Conservation (phyloP, 2,888 invertebrate genomes). For the Ernsta delagoae region DNA sequence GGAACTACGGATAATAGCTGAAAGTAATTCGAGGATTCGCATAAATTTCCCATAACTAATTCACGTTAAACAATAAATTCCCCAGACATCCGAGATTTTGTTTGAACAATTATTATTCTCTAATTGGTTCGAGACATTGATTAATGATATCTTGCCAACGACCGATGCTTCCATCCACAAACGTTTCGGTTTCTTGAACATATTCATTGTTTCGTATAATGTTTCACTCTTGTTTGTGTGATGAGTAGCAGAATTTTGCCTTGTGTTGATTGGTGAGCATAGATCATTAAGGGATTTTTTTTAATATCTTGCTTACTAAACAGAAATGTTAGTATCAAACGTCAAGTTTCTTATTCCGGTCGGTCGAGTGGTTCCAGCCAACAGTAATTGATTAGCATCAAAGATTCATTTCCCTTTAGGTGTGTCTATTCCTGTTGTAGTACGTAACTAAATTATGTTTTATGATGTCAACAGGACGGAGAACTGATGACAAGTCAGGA, state of each 20-base stretch:
- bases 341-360: too few relatives aligned
- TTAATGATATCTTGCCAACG: conserved; percentile 48
- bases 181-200: conserved; percentile 56
- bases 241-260: conserved; percentile 37
- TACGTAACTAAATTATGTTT: background rate
- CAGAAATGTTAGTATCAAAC: too few relatives aligned
- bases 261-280: background rate
- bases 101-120: conserved; percentile 53
- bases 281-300: background rate
- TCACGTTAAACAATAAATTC: conserved; percentile 48
- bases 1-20: conserved; percentile 40
- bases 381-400: too few relatives aligned
- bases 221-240: conserved; percentile 40
- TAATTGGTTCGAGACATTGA: conserved; percentile 60
- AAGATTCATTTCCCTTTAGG: too few relatives aligned
- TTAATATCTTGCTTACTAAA: background rate
- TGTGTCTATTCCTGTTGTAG: too few relatives aligned
- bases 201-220: conserved; percentile 54
- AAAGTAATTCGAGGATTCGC: conserved; percentile 43
- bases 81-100: conserved; percentile 48
- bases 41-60: conserved; percentile 43
- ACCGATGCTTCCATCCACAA: conserved; percentile 51
- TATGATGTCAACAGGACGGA: background rate
- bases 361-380: too few relatives aligned
- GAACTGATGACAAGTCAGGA: conserved; percentile 70